Evolutionary conservation across 2,113 vertebrate species (phyloP).

Genomic region (Felis chaus): DNA sequence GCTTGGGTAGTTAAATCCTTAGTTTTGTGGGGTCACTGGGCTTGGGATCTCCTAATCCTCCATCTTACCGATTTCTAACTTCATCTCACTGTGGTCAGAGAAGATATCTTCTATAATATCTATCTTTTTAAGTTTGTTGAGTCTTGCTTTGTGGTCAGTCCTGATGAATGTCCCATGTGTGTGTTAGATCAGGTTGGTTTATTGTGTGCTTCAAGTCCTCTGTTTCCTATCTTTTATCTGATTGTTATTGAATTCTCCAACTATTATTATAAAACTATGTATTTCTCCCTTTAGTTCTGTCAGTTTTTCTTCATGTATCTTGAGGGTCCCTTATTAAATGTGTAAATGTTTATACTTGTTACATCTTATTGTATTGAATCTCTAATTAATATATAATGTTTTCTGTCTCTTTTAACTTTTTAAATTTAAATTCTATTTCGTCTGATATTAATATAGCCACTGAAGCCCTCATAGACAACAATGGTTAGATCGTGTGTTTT

Average conservation of each 20-base stretch:
- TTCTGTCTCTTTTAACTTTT: too few relatives aligned
- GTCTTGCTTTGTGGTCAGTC: neutral
- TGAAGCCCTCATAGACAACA: too few relatives aligned
- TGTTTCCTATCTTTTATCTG: neutral
- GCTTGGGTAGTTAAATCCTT: neutral
- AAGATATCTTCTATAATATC: neutral
- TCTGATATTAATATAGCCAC: too few relatives aligned
- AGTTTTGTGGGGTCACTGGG: neutral
- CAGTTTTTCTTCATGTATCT: too few relatives aligned
- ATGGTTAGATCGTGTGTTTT: too few relatives aligned
- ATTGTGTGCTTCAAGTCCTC: neutral
- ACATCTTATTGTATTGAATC: too few relatives aligned
- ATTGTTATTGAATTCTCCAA: neutral
- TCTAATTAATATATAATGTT: too few relatives aligned
- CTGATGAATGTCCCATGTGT: neutral
- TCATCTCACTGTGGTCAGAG: neutral
- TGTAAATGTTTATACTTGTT: too few relatives aligned
- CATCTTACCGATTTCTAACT: neutral
- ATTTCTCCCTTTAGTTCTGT: too few relatives aligned
- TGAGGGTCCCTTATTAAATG: too few relatives aligned
- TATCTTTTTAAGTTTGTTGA: neutral
- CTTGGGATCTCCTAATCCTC: neutral
- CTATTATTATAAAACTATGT: too few relatives aligned
- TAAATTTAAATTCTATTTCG: too few relatives aligned
- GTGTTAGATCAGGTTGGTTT: neutral